phyloP scores from a whole-genome alignment of 2,113 vertebrate genomes.

The Mola mola region DNA sequence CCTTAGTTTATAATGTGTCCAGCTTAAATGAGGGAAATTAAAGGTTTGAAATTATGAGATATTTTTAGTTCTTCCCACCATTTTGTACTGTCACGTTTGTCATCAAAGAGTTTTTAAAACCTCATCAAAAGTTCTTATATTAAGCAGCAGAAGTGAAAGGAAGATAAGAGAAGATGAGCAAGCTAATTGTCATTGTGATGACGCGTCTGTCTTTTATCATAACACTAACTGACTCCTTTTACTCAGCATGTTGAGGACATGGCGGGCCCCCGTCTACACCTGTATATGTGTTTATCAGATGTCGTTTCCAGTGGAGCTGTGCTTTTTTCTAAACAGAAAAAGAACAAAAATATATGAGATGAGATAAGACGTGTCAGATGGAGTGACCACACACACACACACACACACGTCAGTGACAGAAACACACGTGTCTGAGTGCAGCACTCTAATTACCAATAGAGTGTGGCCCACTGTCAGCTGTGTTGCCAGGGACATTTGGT shows the following conservation, averaged over 20 bases:
- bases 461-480: constrained; percentile 61
- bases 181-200: constrained; percentile 38
- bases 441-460: constrained; percentile 65
- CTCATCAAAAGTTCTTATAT: constrained; percentile 38
- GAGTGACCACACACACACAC: constrained; percentile 19
- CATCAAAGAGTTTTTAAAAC: constrained; percentile 25
- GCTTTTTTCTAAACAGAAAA: too few relatives aligned
- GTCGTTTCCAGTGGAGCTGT: constrained; percentile 21
- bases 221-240: constrained; percentile 39
- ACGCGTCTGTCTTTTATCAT: constrained; percentile 37
- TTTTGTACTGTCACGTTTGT: constrained; percentile 14
- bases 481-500: constrained; percentile 77
- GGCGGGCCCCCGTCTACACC: constrained; percentile 5
- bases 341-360: constrained; percentile 30
- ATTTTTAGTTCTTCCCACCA: too few relatives aligned
- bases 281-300: constrained; percentile 25
- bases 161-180: constrained; percentile 28
- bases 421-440: constrained; percentile 15
- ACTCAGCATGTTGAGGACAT: neutral
- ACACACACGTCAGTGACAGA: constrained; percentile 29
- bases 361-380: constrained; percentile 35
- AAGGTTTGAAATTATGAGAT: too few relatives aligned
- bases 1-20: neutral
- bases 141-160: constrained; percentile 36
- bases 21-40: constrained; percentile 1